phyloP scores from a whole-genome alignment of 2,888 invertebrate genomes.

The Uropetala carovei region DNA sequence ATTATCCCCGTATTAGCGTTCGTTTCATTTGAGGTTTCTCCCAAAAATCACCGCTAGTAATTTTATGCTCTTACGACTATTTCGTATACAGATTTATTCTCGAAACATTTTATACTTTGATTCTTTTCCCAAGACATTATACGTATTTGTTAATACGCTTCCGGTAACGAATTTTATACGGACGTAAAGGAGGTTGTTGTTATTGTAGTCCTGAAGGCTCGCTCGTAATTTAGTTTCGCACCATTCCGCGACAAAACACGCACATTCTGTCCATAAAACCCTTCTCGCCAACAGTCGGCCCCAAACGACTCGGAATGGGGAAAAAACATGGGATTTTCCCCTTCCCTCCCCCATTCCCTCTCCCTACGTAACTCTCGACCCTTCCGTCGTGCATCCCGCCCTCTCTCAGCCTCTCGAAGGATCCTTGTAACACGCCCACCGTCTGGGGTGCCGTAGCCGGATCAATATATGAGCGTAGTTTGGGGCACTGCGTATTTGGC shows the following conservation, averaged over 20 bases:
- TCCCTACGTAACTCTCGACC: neutral
- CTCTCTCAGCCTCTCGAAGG: neutral
- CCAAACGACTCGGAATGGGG: neutral
- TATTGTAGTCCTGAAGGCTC: neutral
- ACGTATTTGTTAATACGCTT: too few species aligned
- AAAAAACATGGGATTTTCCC: neutral
- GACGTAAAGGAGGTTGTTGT: too few species aligned
- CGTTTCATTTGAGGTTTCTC: too few species aligned
- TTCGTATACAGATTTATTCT: too few species aligned
- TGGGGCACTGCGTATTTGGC: constrained; percentile 21
- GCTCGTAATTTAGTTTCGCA: neutral
- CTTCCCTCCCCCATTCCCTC: neutral
- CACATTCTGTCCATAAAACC: neutral
- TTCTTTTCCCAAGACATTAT: too few species aligned
- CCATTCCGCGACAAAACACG: neutral
- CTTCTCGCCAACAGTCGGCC: neutral
- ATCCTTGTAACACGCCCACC: constrained; percentile 20
- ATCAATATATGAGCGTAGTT: constrained; percentile 50
- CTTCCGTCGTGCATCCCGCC: neutral
- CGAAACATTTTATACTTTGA: too few species aligned
- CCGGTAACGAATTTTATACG: too few species aligned
- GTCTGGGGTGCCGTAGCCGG: constrained; percentile 48
- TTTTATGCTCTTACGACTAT: too few species aligned
- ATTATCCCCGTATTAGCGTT: too few species aligned
- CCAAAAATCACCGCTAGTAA: too few species aligned